A percentile compares a stretch with the other conserved stretches of the same genome.
Conservation (phyloP, 2,113 vertebrate genomes). For the Ptyas mucosa region DNA sequence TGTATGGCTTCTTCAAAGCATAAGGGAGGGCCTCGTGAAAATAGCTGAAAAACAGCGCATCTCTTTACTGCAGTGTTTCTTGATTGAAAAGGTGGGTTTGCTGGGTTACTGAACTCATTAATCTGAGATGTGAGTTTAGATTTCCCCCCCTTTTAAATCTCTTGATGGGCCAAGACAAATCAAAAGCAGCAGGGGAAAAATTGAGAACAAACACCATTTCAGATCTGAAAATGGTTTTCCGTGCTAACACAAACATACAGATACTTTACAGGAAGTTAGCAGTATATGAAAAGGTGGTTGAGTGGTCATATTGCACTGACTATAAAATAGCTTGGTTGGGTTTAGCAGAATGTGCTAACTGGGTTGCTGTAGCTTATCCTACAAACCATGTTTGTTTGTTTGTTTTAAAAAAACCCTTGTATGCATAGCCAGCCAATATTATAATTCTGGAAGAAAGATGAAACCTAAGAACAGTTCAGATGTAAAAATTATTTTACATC, state of each 20-base stretch:
- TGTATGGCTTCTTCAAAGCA: constrained; percentile 58
- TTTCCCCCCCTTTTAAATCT: neutral
- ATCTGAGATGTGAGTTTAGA: constrained; percentile 41
- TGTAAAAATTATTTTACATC: neutral
- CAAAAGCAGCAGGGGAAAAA: neutral
- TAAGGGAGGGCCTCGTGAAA: constrained; percentile 49
- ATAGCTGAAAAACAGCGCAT: constrained; percentile 53
- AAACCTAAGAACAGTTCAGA: neutral
- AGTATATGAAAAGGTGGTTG: neutral
- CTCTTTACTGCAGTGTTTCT: constrained; percentile 50
- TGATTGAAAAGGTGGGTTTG: constrained; percentile 56
- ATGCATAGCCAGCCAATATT: neutral
- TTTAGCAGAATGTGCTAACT: neutral
- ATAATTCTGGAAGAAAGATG: neutral
- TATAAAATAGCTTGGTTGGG: neutral
- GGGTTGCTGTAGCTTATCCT: neutral
- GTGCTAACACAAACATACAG: neutral
- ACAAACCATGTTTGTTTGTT: neutral
- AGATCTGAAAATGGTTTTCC: neutral
- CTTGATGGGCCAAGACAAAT: neutral
- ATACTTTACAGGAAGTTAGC: neutral
- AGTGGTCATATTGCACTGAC: neutral
- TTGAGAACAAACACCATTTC: neutral
- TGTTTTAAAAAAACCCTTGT: neutral
- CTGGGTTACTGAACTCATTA: constrained; percentile 63